phyloP scores from a whole-genome alignment of 2,888 invertebrate species.

The Ptilodon capucinus region DNA sequence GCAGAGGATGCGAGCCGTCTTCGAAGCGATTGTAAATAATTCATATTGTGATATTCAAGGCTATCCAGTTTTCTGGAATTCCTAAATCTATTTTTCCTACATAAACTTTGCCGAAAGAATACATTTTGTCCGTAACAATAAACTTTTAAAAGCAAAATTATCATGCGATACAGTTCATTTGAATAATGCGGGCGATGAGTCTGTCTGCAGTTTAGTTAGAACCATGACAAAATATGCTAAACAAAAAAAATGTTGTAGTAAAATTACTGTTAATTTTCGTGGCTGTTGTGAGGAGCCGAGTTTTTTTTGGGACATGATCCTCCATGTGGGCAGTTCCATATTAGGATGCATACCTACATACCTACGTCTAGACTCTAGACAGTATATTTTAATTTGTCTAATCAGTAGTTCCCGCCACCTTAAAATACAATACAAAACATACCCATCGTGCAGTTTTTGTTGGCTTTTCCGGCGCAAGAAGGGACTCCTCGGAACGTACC shows the following conservation, averaged over 20 bases:
- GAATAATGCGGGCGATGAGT: neutral
- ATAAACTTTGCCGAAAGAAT: neutral
- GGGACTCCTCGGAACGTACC: conserved; percentile 81
- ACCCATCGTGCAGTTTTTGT: conserved; percentile 74
- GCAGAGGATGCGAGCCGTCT: conserved; percentile 10
- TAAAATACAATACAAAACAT: conserved; percentile 49
- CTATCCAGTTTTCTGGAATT: neutral
- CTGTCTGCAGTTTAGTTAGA: neutral
- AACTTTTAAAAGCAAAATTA: neutral
- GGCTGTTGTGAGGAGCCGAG: neutral
- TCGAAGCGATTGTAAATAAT: conserved; percentile 11
- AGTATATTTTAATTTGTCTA: neutral
- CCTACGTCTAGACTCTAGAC: no score
- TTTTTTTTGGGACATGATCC: neutral
- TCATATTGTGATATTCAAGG: conserved; percentile 4
- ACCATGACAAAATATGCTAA: neutral
- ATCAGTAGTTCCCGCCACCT: conserved; percentile 53
- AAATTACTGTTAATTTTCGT: neutral
- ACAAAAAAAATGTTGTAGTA: neutral
- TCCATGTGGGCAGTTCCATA: neutral
- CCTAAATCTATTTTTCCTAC: neutral
- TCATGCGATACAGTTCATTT: neutral
- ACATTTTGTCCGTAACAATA: neutral
- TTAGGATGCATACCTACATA: no score
- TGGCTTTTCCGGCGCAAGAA: conserved; percentile 66